Base-by-base conservation (phyloP, 1,140 invertebrate genomes). In the Megathymus violae region DNA sequence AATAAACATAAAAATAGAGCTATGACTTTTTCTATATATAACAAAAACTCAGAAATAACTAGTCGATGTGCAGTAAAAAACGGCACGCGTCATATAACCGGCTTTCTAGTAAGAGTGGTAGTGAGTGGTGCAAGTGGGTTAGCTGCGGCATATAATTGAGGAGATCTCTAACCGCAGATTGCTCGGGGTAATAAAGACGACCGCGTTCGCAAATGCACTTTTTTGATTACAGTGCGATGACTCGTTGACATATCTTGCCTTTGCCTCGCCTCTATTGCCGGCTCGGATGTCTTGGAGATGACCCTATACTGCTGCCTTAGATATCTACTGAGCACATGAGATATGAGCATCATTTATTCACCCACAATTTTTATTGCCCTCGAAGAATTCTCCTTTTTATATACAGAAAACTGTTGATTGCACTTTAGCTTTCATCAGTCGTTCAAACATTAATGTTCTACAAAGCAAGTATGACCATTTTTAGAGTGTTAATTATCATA, bases 71-170 rank as follows among this genome's bases (percentile, higher is more conserved):
- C 56, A 43, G 56, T 34, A 76, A 76, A 71, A 77, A 69, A 47
- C 59, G 64, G 67, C 75, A 74, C 69, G 72, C 67, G 69, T 64
- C 65, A 62, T 36, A 59, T 66, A 74, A 66, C 63, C 69, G 67
- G 76, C 80, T 85, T 82, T 85, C 80, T 82, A 78, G 56, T 54
- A 43, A 60, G 16, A 48, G 64, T 62, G 25, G 56, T 41, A 46
- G 31, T 31, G 48, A 56, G 51, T 47, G 60, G 22, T 63, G 64
- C 65, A 82, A 76, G 67, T 80, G 66, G 80, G 71, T 68, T 74
- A 62, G 66, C 61, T 71, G 65, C 59, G 62, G 52, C 72, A 71
- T 74, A 62, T 82, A 78, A 81, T 82, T 80, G 75, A 80, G 81
- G 67, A 81, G 69, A 74, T 80, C 73, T 71, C 69, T 74, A 74